Evolutionary conservation across 2,888 invertebrate species (phyloP).

Genomic region (Spisula subtruncata): DNA sequence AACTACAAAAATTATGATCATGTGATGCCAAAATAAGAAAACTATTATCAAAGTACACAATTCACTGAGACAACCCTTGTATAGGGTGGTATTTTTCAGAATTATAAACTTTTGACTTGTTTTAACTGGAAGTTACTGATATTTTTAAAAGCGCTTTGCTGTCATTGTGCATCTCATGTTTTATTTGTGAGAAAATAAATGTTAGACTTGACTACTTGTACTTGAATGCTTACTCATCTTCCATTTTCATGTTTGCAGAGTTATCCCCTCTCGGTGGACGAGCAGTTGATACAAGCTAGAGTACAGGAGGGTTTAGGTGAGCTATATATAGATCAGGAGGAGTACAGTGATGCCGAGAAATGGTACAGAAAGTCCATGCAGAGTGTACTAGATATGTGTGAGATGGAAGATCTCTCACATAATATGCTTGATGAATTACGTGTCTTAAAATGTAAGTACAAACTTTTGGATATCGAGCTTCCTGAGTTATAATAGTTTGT

Average conservation of each 20-base stretch:
- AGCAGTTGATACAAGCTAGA: conserved; percentile 75
- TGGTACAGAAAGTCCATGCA: conserved; percentile 78
- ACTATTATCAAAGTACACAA: no score
- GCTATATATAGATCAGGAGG: conserved; percentile 67
- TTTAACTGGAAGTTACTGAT: no score
- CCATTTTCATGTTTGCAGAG: conserved; percentile 70
- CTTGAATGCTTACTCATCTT: no score
- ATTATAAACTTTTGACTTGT: no score
- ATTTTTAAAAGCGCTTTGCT: no score
- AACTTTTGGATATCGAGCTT: background rate
- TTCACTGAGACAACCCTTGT: no score
- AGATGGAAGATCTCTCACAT: conserved; percentile 74
- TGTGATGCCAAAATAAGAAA: no score
- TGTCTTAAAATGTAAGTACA: conserved; percentile 76
- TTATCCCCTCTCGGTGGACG: conserved; percentile 76
- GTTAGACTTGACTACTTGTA: no score
- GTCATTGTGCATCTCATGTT: no score
- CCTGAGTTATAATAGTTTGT: background rate
- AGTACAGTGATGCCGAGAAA: conserved; percentile 72
- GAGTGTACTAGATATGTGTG: conserved; percentile 74
- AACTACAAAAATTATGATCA: no score
- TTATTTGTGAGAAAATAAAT: no score
- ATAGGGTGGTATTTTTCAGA: no score
- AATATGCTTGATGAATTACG: conserved; percentile 64
- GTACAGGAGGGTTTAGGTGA: conserved; percentile 78